phyloP scores from a whole-genome alignment of 2,113 vertebrate species.

The Catagonus wagneri region DNA sequence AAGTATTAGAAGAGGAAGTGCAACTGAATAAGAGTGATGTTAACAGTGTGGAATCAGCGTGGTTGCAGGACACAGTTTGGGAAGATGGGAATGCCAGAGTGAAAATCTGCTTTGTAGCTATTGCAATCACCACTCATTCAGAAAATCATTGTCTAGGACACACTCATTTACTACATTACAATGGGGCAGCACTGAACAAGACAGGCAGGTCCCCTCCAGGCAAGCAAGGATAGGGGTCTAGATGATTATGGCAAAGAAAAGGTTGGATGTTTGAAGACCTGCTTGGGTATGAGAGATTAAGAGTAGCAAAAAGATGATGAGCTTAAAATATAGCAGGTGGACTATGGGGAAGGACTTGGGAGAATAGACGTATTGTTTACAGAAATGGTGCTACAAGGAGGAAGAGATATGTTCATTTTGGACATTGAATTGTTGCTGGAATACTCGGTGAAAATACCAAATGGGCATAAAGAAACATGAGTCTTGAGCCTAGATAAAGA shows the following conservation, averaged over 20 bases:
- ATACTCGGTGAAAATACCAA: not conserved
- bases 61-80: not conserved
- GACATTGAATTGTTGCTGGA: not conserved
- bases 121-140: not conserved
- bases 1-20: not conserved
- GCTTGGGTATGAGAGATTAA: not conserved
- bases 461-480: not conserved
- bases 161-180: not conserved
- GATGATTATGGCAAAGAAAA: not conserved
- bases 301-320: not conserved
- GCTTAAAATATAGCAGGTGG: not conserved
- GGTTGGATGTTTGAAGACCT: not conserved
- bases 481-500: not conserved
- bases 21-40: not conserved
- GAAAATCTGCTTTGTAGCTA: not conserved
- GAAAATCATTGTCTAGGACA: not conserved
- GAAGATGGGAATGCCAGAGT: not conserved
- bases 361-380: not conserved
- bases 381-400: not conserved
- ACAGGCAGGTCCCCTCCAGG: not conserved
- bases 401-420: not conserved
- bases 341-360: not conserved
- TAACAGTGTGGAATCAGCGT: not conserved
- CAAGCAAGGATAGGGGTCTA: not conserved
- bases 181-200: not conserved